Conservation (phyloP, 2,113 vertebrate genomes). For the Nycticorax nycticorax region DNA sequence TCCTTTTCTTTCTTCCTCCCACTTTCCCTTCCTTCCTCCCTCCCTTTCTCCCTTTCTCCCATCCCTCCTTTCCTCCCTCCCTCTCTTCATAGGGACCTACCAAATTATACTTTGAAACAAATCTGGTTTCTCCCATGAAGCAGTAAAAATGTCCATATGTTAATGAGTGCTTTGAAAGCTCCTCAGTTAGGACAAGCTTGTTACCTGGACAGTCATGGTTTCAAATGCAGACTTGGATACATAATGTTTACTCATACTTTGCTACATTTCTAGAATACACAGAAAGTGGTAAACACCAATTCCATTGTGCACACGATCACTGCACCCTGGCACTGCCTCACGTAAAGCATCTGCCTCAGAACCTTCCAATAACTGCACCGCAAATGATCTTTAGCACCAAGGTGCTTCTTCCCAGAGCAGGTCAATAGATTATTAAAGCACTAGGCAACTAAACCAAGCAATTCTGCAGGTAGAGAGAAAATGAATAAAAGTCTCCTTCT, state of each 20-base stretch:
- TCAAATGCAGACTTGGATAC: background rate
- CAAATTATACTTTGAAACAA: background rate
- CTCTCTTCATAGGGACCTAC: background rate
- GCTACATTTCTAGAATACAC: background rate
- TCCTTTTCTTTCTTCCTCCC: background rate
- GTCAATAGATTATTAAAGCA: background rate
- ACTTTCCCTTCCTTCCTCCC: background rate
- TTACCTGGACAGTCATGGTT: background rate
- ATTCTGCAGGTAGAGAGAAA: background rate
- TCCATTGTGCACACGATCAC: background rate
- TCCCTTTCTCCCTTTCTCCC: background rate
- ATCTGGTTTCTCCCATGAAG: background rate
- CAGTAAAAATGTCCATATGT: background rate
- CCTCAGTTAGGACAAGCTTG: background rate
- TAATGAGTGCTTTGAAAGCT: background rate
- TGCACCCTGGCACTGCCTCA: background rate
- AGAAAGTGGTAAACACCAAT: background rate
- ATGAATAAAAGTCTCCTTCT: background rate
- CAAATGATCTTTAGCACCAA: background rate
- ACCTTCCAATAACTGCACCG: background rate
- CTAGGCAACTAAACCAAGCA: background rate
- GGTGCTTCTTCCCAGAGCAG: background rate
- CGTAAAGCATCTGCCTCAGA: background rate
- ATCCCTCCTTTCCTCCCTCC: background rate
- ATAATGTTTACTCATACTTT: background rate